Conservation (phyloP, 2,888 invertebrate species). For the Nephrocerus scutellatus region DNA sequence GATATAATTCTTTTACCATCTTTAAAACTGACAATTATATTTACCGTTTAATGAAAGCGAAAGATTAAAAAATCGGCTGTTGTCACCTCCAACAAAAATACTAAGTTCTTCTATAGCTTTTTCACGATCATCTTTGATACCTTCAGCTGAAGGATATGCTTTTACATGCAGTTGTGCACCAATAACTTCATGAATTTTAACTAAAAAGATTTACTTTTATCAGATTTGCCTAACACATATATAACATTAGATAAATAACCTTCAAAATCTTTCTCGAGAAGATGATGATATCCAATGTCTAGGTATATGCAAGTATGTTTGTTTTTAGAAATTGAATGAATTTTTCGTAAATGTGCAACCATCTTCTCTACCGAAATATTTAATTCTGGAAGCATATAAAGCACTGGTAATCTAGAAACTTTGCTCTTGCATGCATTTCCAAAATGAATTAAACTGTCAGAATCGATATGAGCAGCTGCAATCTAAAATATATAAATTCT, state of each 20-base stretch:
- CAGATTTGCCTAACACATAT: too few relatives aligned
- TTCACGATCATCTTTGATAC: constrained; percentile 19
- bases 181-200: constrained; percentile 1
- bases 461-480: constrained; percentile 79
- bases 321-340: constrained; percentile 37
- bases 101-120: constrained; percentile 52
- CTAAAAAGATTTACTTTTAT: too few relatives aligned
- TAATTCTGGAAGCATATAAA: constrained; percentile 62
- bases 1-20: too few relatives aligned
- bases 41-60: constrained; percentile 52
- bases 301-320: constrained; percentile 56
- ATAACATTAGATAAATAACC: constrained; percentile 10
- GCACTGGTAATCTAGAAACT: constrained; percentile 66
- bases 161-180: constrained; percentile 25
- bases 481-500: constrained; percentile 54
- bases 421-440: constrained; percentile 81
- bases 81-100: constrained; percentile 60
- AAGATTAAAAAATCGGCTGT: constrained; percentile 59
- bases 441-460: constrained; percentile 84
- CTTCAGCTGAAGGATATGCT: constrained; percentile 31
- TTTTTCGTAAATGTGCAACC: constrained; percentile 36
- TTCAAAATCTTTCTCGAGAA: constrained; percentile 48
- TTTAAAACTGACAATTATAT: not conserved
- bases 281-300: constrained; percentile 60
- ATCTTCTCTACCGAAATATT: constrained; percentile 52